Conservation (phyloP, 2,888 invertebrate genomes). For the Lycophotia porphyrea region DNA sequence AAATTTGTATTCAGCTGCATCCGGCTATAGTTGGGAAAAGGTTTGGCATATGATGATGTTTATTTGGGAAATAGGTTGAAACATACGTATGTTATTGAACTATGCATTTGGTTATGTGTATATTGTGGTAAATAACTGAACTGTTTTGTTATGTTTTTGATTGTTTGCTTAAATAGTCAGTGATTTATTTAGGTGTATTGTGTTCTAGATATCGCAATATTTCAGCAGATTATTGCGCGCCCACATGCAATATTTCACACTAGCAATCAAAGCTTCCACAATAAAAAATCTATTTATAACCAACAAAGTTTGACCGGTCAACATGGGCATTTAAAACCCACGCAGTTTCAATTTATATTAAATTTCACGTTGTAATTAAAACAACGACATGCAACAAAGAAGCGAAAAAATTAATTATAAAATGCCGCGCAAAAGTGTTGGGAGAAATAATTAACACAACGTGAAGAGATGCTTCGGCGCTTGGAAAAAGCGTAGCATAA, state of each 20-base stretch:
- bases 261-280: background rate
- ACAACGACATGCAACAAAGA: constrained; percentile 27
- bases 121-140: background rate
- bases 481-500: constrained; percentile 31
- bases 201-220: background rate
- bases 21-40: too few relatives aligned
- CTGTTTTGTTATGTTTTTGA: background rate
- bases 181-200: background rate
- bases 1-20: too few relatives aligned
- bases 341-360: constrained; percentile 14
- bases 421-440: constrained; percentile 41
- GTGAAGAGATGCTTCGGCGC: constrained; percentile 34
- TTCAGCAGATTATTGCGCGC: background rate
- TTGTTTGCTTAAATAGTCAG: background rate
- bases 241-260: background rate
- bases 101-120: background rate
- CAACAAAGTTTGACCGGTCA: constrained; percentile 18
- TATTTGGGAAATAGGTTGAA: background rate
- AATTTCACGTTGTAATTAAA: constrained; percentile 35
- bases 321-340: constrained; percentile 2
- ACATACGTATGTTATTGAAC: background rate
- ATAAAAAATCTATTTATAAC: background rate
- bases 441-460: constrained; percentile 41
- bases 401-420: constrained; percentile 42
- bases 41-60: background rate